Conservation (phyloP, 1,140 invertebrate species). For the Zaprionus camerounensis region DNA sequence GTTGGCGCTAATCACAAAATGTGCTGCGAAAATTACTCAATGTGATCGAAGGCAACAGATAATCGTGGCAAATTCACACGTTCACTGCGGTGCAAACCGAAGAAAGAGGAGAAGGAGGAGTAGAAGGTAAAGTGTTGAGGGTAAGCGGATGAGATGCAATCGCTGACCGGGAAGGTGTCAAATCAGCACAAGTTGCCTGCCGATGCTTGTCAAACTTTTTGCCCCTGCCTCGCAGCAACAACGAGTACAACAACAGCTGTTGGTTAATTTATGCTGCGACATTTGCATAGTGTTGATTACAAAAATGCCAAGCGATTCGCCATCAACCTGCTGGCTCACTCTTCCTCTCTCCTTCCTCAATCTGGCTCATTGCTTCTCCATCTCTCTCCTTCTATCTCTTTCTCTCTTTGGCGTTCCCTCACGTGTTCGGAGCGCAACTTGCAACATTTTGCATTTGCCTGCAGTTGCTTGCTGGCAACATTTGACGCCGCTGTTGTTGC, state of each 20-base stretch:
- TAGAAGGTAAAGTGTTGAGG: slow-evolving; percentile 6
- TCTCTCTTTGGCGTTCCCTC: background rate
- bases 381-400: background rate
- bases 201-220: slow-evolving; percentile 59
- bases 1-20: slow-evolving; percentile 57
- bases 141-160: slow-evolving; percentile 36
- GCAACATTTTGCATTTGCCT: slow-evolving; percentile 31
- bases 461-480: slow-evolving; percentile 36
- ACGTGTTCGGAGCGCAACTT: slow-evolving; percentile 22
- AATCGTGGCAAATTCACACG: slow-evolving; percentile 46
- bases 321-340: slow-evolving; percentile 21
- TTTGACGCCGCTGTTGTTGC: slow-evolving; percentile 30
- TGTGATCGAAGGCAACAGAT: slow-evolving; percentile 52
- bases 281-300: slow-evolving; percentile 81
- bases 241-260: slow-evolving; percentile 40
- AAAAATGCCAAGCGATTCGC: slow-evolving; percentile 71
- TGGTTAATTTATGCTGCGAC: slow-evolving; percentile 77
- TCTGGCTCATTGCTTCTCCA: background rate
- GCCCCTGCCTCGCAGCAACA: slow-evolving; percentile 37
- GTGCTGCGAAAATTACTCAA: slow-evolving; percentile 48
- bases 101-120: background rate
- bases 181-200: slow-evolving; percentile 61
- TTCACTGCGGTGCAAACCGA: background rate
- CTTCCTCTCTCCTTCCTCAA: background rate
- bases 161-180: slow-evolving; percentile 65